Base-by-base conservation (phyloP, 2,888 invertebrate genomes). In the Himalopsyche anomala region DNA sequence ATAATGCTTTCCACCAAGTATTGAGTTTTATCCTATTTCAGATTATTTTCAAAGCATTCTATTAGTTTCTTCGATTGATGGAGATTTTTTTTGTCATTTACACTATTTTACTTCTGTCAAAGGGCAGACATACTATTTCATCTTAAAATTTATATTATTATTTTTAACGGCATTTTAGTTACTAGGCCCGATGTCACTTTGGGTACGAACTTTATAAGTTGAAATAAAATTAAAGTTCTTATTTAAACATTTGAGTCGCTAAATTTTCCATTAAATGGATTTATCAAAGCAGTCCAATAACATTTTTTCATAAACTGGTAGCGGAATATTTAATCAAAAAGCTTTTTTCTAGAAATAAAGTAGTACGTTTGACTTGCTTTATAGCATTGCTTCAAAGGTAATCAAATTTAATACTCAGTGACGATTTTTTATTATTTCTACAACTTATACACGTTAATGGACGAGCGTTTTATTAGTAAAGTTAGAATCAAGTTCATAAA, bases 291-390 rank as follows among this genome's bases (percentile, higher is more conserved):
- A 28, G 3, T 62, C 28, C 6, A 19, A 1, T 5, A 62, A 62
- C 6, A 19, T 19, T 62, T 62, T 62, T 62, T 62, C 62, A 19
- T 19, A 62, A 19, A 62, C 62, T 62, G 62, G 8, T 62, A 62
- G 62, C 62, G 28, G 19, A 62, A 62, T 62, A 62, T 62, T 62
- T 62, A 62, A 62, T 62, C 62, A 62, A 62, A 62, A 62, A 62
- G 62, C 19, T 19, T 62, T 62, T 19, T 62, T 62, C 62, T n/a
- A 62, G 62, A 19, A 62, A 62, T 62, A 19, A 62, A 8, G 4
- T 19, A 19, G n/a, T 19, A 62, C 62, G 62, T 19, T 19, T 28
- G 62, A 62, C 62, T 62, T 62, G 62, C 62, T 62, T 62, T 19
- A 62, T 62, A 62, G 8, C 62, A 62, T 62, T 19, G 19, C 62